Percentiles rank a stretch among this genome's conserved stretches.
These are phyloP conservation scores for Sinosuthora webbiana DNA, from an alignment of 2,113 vertebrate genomes.

Conservation along the genomic window DNA sequence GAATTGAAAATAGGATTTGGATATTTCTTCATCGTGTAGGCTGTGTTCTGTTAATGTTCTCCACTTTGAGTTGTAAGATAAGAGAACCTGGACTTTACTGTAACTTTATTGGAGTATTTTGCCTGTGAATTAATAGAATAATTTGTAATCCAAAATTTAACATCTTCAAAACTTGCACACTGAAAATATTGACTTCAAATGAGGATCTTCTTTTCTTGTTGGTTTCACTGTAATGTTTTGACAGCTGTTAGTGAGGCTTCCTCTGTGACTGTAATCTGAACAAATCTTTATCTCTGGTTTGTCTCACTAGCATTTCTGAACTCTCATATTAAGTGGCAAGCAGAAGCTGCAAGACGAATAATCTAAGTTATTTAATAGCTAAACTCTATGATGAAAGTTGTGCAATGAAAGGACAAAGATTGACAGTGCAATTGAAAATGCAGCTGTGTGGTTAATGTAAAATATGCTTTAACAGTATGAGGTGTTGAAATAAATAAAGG, in stretches of 20 bases:
- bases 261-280: not conserved
- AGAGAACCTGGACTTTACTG: not conserved
- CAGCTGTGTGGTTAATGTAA: conserved; percentile 2
- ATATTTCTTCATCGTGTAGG: not conserved
- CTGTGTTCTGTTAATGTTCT: not conserved
- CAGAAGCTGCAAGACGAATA: not conserved
- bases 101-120: not conserved
- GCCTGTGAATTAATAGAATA: not conserved
- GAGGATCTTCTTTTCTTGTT: not conserved
- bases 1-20: not conserved
- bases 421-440: not conserved
- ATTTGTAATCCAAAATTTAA: not conserved
- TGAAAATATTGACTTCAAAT: not conserved
- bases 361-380: not conserved
- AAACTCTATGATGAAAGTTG: not conserved
- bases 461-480: not conserved
- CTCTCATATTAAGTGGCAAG: not conserved
- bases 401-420: not conserved
- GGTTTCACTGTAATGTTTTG: not conserved
- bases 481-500: not conserved
- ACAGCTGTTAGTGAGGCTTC: not conserved
- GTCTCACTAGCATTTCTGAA: not conserved
- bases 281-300: not conserved
- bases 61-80: not conserved
- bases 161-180: not conserved